Evolutionary conservation across 2,888 invertebrate species (phyloP).

Genomic region (Micropterix aruncella): DNA sequence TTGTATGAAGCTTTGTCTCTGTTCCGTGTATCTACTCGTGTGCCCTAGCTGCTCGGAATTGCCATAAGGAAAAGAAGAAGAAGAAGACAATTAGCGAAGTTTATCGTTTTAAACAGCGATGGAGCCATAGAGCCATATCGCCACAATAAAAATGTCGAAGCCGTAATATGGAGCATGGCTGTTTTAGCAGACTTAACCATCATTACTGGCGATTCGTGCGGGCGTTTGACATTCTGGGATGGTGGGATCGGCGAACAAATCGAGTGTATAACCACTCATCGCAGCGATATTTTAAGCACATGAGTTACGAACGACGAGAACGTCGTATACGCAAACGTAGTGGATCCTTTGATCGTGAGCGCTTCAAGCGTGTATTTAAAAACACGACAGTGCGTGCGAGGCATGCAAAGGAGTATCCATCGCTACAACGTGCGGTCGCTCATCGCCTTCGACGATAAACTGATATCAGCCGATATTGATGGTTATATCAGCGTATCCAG

Average conservation of each 20-base stretch:
- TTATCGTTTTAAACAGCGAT: too few species aligned
- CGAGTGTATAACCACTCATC: conserved; percentile 66
- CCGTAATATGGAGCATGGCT: conserved; percentile 79
- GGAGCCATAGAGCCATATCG: too few species aligned
- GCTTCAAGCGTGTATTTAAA: conserved; percentile 52
- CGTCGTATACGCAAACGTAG: conserved; percentile 63
- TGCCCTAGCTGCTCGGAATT: not conserved
- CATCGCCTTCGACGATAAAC: conserved; percentile 42
- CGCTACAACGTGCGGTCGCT: conserved; percentile 65
- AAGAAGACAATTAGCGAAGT: too few species aligned
- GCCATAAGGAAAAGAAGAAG: too few species aligned
- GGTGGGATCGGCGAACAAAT: conserved; percentile 64
- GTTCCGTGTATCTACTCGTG: not conserved
- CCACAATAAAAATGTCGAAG: conserved; percentile 45
- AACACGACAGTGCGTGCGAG: conserved; percentile 67
- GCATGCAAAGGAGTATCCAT: conserved; percentile 65
- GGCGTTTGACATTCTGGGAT: conserved; percentile 82
- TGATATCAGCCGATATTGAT: conserved; percentile 73
- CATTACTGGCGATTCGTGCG: conserved; percentile 72
- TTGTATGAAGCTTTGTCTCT: conserved; percentile 1
- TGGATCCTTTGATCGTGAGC: conserved; percentile 66
- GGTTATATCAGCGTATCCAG: conserved; percentile 63
- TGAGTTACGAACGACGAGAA: conserved; percentile 56
- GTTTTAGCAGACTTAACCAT: conserved; percentile 70
- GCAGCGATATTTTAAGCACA: conserved; percentile 66